phyloP scores from a whole-genome alignment of 2,888 invertebrate species.

The Polyommatus icarus region DNA sequence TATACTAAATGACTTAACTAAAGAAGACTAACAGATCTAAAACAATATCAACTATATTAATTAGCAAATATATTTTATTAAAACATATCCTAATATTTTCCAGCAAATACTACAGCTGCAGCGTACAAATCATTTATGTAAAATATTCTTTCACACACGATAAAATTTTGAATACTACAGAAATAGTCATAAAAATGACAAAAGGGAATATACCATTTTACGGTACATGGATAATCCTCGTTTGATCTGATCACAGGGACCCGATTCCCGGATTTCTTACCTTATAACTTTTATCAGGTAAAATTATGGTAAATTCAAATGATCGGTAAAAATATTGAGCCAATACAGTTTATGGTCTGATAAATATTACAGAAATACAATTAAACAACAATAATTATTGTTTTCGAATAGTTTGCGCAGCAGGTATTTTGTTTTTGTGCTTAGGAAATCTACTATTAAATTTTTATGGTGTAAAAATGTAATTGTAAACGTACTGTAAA shows the following conservation, averaged over 20 bases:
- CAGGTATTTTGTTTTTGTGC: too few species aligned
- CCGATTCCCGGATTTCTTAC: conserved; percentile 95
- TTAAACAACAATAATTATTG: too few species aligned
- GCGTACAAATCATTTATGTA: background rate
- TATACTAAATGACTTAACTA: too few species aligned
- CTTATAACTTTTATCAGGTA: conserved; percentile 94
- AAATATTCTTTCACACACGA: background rate
- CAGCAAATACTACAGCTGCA: background rate
- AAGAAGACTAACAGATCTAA: too few species aligned
- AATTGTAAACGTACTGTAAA: too few species aligned
- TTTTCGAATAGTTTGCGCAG: too few species aligned
- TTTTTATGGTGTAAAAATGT: too few species aligned
- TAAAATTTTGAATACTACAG: background rate
- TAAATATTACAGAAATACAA: background rate
- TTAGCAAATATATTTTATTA: too few species aligned
- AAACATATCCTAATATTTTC: background rate
- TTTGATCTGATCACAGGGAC: conserved; percentile 97
- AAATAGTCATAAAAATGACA: conserved; percentile 64
- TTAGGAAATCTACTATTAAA: too few species aligned
- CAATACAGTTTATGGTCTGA: background rate
- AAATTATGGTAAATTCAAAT: conserved; percentile 96
- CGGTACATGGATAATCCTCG: conserved; percentile 97
- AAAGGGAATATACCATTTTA: conserved; percentile 97
- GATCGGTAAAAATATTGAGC: conserved; percentile 89
- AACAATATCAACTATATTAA: too few species aligned